Conservation (phyloP, 2,888 invertebrate species). For the Allacma fusca region DNA sequence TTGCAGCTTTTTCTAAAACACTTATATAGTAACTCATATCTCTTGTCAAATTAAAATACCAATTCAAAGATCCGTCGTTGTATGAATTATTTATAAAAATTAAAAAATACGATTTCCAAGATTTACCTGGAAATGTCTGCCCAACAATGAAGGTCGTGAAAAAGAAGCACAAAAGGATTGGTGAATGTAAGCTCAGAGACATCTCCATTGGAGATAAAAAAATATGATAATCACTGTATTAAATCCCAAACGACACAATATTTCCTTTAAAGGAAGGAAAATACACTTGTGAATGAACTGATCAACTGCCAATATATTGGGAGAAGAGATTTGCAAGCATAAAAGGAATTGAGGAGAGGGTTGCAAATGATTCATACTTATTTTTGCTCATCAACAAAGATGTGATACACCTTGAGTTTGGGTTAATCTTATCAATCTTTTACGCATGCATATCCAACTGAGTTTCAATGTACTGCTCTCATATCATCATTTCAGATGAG, state of each 20-base stretch:
- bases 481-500: constrained; percentile 1
- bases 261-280: background rate
- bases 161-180: background rate
- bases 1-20: no score
- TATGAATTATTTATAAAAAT: no score
- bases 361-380: constrained; percentile 20
- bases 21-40: no score
- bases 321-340: background rate
- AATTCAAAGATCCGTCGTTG: no score
- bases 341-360: background rate
- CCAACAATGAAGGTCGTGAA: background rate
- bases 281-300: background rate
- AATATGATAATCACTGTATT: background rate
- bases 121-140: constrained; percentile 19
- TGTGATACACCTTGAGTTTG: constrained; percentile 9
- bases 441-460: constrained; percentile 1
- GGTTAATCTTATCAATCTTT: constrained; percentile 8
- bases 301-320: background rate
- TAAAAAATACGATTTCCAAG: background rate
- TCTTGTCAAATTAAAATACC: no score
- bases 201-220: background rate
- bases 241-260: no score
- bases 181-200: background rate
- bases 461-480: background rate
- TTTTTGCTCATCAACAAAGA: constrained; percentile 16